Evolutionary conservation across 2,113 vertebrate genomes (phyloP).

Genomic region (Calidris pugnax): DNA sequence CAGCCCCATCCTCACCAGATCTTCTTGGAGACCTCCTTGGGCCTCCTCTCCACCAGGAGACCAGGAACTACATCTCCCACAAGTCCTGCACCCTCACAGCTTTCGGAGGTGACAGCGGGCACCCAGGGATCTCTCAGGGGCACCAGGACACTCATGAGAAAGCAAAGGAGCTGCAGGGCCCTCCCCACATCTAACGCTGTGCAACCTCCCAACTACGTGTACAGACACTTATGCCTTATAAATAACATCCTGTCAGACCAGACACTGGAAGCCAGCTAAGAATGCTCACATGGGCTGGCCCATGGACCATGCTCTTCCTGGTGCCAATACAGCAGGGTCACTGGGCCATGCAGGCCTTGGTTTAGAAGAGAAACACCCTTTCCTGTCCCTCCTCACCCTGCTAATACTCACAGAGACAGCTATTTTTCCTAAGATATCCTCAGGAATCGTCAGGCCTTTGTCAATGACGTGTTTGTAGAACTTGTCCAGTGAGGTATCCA

Average conservation of each 20-base stretch:
- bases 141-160: neutral
- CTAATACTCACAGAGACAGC: conserved; percentile 88
- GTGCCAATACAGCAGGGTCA: neutral
- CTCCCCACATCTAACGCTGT: neutral
- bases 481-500: conserved; percentile 97
- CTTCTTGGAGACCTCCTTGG: neutral
- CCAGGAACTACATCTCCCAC: neutral
- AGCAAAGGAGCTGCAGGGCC: neutral
- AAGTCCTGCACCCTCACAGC: neutral
- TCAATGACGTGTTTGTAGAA: conserved; percentile 98
- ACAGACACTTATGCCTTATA: neutral
- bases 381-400: neutral
- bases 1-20: neutral
- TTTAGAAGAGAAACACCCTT: neutral
- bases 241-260: neutral
- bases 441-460: conserved; percentile 89
- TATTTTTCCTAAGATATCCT: conserved; percentile 96
- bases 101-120: neutral
- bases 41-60: too few species aligned
- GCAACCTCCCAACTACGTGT: accelerated
- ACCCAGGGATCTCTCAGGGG: neutral
- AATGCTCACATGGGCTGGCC: neutral
- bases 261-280: neutral
- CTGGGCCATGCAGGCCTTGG: neutral
- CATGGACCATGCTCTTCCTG: neutral